A percentile compares a stretch with the other conserved stretches of the same genome.
phyloP scores from a whole-genome alignment of 2,888 invertebrate species.

The Agrypnus murinus region DNA sequence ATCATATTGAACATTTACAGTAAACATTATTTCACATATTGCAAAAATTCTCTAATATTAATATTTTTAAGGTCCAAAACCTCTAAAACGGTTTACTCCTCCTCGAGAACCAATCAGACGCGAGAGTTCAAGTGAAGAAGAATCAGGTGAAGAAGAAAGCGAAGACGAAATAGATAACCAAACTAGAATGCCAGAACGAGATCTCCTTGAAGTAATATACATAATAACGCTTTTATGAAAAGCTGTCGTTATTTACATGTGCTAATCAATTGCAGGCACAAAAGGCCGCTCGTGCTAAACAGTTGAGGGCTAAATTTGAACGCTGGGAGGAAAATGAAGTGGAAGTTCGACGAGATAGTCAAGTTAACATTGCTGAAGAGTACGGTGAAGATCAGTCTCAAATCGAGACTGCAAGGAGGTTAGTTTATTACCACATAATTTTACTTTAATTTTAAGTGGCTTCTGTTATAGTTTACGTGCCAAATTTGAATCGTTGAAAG shows the following conservation, averaged over 20 bases:
- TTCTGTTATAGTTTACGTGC: constrained; percentile 81
- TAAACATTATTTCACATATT: too few species aligned
- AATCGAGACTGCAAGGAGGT: constrained; percentile 84
- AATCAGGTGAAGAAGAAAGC: constrained; percentile 69
- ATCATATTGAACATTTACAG: too few species aligned
- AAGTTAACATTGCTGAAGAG: constrained; percentile 70
- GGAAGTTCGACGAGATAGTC: constrained; percentile 76
- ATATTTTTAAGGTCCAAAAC: constrained; percentile 77
- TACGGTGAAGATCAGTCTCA: constrained; percentile 81
- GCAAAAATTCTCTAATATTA: too few species aligned
- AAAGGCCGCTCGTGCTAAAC: constrained; percentile 86
- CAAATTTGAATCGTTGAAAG: constrained; percentile 90
- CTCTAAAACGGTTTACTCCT: constrained; percentile 91
- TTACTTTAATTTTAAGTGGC: constrained; percentile 9
- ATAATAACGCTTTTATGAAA: too few species aligned
- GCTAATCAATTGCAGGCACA: constrained; percentile 74
- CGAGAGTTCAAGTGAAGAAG: constrained; percentile 68
- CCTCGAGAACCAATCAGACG: constrained; percentile 79
- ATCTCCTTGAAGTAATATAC: constrained; percentile 65
- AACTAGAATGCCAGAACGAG: constrained; percentile 62
- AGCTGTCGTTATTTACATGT: too few species aligned
- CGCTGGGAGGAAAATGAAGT: constrained; percentile 81
- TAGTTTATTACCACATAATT: constrained; percentile 16
- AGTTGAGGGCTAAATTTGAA: constrained; percentile 91
- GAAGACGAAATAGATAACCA: constrained; percentile 71